Evolutionary conservation across 1,140 invertebrate genomes (phyloP).

Genomic region (Arctopsyche grandis): DNA sequence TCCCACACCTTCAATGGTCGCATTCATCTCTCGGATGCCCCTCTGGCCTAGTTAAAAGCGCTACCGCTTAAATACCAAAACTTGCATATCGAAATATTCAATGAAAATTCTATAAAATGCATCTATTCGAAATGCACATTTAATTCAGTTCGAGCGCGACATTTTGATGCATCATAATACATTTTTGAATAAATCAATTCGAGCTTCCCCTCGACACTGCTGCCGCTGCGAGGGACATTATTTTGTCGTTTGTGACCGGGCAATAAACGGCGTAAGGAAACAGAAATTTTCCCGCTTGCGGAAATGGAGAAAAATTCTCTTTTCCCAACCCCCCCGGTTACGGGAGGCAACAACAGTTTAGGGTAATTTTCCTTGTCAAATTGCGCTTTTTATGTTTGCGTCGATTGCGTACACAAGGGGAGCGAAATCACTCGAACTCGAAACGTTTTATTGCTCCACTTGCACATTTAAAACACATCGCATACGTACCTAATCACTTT

Average conservation of each 20-base stretch:
- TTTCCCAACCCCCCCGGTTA: conserved; percentile 24
- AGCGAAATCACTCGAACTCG: conserved; percentile 27
- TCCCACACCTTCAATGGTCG: not conserved
- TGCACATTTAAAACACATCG: too few species aligned
- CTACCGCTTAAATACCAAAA: too few species aligned
- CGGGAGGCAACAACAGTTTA: conserved; percentile 29
- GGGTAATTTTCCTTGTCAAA: conserved; percentile 56
- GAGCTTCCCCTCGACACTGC: not conserved
- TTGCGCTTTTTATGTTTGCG: conserved; percentile 55
- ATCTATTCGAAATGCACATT: too few species aligned
- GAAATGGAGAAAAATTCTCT: conserved; percentile 44
- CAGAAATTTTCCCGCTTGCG: conserved; percentile 43
- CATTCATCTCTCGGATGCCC: conserved; percentile 36
- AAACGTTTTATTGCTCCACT: conserved; percentile 49
- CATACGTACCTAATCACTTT: too few species aligned
- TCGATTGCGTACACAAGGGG: conserved; percentile 45
- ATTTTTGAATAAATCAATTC: conserved; percentile 24
- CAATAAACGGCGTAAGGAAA: conserved; percentile 25
- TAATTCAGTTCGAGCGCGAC: too few species aligned
- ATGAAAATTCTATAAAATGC: too few species aligned
- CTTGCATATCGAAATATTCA: too few species aligned
- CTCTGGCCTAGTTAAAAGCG: not conserved
- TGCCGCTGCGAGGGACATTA: not conserved
- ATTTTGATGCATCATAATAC: not conserved
- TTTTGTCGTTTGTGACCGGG: not conserved